A percentile compares a stretch with the other conserved stretches of the same genome.
Evolutionary conservation across 2,888 invertebrate species (phyloP).

Genomic region (Pasiphila rectangulata): DNA sequence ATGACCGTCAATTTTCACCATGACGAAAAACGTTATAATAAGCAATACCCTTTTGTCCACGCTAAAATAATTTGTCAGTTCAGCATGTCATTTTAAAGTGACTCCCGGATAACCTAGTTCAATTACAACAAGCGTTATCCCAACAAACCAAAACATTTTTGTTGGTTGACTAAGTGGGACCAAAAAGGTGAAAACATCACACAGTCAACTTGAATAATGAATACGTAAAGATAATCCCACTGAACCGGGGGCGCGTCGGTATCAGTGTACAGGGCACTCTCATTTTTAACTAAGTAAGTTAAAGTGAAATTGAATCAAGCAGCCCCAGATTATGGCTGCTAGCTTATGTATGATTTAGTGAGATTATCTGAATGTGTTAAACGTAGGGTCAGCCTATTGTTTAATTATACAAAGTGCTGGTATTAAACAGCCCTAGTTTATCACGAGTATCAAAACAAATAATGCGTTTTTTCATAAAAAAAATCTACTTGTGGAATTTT

Average conservation of each 20-base stretch:
- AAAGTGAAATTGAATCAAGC: slow-evolving; percentile 75
- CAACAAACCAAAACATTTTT: not conserved
- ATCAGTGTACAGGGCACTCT: slow-evolving; percentile 57
- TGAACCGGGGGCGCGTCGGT: slow-evolving; percentile 56
- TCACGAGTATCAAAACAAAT: slow-evolving; percentile 11
- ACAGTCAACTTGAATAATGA: slow-evolving; percentile 46
- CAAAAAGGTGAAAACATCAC: slow-evolving; percentile 31
- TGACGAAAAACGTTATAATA: too few species aligned
- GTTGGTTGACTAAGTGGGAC: slow-evolving; percentile 34
- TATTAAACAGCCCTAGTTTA: slow-evolving; percentile 39
- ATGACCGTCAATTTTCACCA: too few species aligned
- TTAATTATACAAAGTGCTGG: slow-evolving; percentile 72
- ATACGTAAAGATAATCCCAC: slow-evolving; percentile 66
- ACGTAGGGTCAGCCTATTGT: slow-evolving; percentile 66
- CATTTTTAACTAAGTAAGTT: slow-evolving; percentile 75
- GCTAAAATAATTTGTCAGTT: too few species aligned
- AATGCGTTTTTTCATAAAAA: not conserved
- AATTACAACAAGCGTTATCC: not conserved
- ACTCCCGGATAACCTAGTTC: too few species aligned
- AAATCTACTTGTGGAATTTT: too few species aligned
- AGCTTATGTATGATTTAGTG: too few species aligned
- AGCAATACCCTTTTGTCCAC: too few species aligned
- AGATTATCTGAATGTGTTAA: slow-evolving; percentile 78
- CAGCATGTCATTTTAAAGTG: too few species aligned
- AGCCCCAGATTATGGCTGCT: slow-evolving; percentile 72